Evolutionary conservation across 2,797 vertebrate species (phyloP), one percentile per base, ranked within the genome.

Genomic region (Poeciliopsis presidionis): DNA sequence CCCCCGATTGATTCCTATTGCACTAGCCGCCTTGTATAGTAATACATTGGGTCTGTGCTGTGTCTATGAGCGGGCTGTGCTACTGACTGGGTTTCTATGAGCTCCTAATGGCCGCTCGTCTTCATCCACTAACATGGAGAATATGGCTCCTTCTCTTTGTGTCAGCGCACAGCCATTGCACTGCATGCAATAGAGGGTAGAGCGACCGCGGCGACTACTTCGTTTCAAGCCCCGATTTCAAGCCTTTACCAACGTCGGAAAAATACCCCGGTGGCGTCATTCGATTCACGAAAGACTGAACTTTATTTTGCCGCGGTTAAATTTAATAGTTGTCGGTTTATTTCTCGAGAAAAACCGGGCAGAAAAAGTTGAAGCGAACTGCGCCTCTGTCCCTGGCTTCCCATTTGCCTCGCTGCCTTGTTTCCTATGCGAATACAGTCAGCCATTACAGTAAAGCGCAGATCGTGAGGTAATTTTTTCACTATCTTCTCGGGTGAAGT

Each of bases 121-220:
- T 96, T 96, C 96, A 94, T 95, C 93, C 94, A 96, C 95, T 95
- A 96, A 95, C 95, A 96, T 94, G 94, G 95, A 95, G 95, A 98
- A 97, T 96, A 98, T 97, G 97, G 97, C 97, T 98, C 95, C 97
- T 97, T 97, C 96, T 95, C 96, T 97, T 96, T 97, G 97, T 97
- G 97, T 97, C 94, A 94, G 78, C 91, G 94, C 95, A 92, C 95
- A 95, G 95, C 96, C 95, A 96, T 96, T 96, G 94, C 96, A 92
- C 94, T 94, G 95, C 94, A 93, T 90, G 95, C 94, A 91, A 95
- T 94, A 95, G 95, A 95, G 95, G 94, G 95, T 95, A 95, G 92
- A 91, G 93, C 95, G 95, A 94, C 93, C 92, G 94, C 90, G 86
- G 91, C 78, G 90, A 95, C 95, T 91, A 81, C 94, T 84, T 88